Evolutionary conservation across 2,797 vertebrate species (phyloP), one percentile per base, ranked within the genome.

Genomic region (Nannoperca australis): DNA sequence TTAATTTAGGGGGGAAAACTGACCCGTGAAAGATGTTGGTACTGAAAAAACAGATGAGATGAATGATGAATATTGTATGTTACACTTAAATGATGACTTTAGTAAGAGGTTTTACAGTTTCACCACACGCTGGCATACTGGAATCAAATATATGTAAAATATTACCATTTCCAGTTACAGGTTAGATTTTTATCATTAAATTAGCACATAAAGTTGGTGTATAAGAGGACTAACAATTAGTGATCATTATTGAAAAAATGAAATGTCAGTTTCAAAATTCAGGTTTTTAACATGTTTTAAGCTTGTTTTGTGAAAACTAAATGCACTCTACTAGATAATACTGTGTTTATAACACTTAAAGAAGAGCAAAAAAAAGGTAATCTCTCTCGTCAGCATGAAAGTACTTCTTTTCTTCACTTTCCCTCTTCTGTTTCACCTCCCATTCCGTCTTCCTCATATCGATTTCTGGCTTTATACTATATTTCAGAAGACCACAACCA

Each of bases 381-480:
- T 75, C 40, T 45, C 45, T 70, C 32, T 59, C 50, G 53, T 71
- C 50, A 72, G 42, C 45, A 20, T 78, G 44, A 83, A 81, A 70
- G 73, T 40, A 73, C 17, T 59, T 71, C 56, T 63, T 78, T 81
- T 71, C 27, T 81, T 65, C 40, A 65, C 64, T 72, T 74, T 51
- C 55, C 38, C 14, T 73, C n/a, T 61, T 36, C 58, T 58, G 17
- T 68, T 78, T 76, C 49, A 38, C 9, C 34, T 70, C 1, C 65
- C 47, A 64, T 59, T 88, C 79, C 70, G 74, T 84, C 84, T 87
- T 81, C 55, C 62, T 80, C 22, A 27, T 76, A 89, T 87, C 7
- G 80, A 88, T 90, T 87, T 81, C 71, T 64, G 42, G 20, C 72
- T 76, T 75, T 45, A 67, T 50, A 72, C 80, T 51, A 76, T 88